Evolutionary conservation across 2,888 invertebrate genomes (phyloP), one percentile per base, ranked within the genome.

Genomic region (Microchrysa polita): DNA sequence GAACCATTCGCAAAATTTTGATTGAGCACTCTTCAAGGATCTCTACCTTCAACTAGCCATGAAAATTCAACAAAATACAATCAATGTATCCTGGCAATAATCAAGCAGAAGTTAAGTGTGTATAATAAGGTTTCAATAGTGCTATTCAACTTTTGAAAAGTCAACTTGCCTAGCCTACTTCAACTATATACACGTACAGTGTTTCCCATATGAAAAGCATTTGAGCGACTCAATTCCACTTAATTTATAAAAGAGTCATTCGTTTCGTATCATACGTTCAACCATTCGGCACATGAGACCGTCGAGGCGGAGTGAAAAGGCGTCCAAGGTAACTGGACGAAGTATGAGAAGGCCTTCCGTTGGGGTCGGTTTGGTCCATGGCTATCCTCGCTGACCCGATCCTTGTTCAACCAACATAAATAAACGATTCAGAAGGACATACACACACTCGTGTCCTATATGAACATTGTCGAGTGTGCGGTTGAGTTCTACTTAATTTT

Each of bases 211-310:
- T n/a, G 16, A 48, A n/a, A 4, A n/a, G 16, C 48, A 48, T 2
- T 12, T 48, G 48, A 48, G 12, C 27, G 12, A 48, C 48, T 48
- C 48, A 48, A 48, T 48, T 2, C 48, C 48, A 48, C 48, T 48
- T 48, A 48, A 48, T 48, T 48, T 48, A 48, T n/a, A 10, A 48
- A 48, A 48, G 48, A 48, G 48, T n/a, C 48, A 4, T 48, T n/a
- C 10, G 12, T 48, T 48, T 48, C 48, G 12, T 48, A n/a, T 12
- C 48, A n/a, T n/a, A n/a, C n/a, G n/a, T n/a, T n/a, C 48, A 48
- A 4, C 48, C 48, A 48, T 48, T 48, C 12, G 48, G 14, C 48
- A 48, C 12, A n/a, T n/a, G 12, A 4, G 14, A n/a, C n/a, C n/a
- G n/a, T n/a, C n/a, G n/a, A n/a, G n/a, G n/a, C n/a, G n/a, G n/a